Base-by-base conservation (phyloP, 1,140 invertebrate species). In the Hesperophylax magnus region DNA sequence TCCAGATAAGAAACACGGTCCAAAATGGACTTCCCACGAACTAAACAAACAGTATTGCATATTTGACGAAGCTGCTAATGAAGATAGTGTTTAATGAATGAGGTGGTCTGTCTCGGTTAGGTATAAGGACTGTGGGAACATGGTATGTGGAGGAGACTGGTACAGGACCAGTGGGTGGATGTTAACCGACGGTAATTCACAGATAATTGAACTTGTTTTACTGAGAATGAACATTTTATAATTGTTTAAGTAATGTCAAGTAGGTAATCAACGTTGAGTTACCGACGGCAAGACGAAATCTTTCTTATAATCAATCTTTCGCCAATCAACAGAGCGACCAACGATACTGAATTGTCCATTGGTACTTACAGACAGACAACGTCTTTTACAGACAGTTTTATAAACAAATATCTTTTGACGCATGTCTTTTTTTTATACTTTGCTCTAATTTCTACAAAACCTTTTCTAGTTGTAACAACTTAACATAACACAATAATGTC, bases 101-200 rank as follows among this genome's bases (percentile, higher is more conserved):
- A 34, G 14, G 4, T 15, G 22, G 22, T 15, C 15, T 67, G 63
- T 31, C 31, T 22, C 3, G 22, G 17, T 22, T 34, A 27, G 24
- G 22, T 9, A 67, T 3, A 14, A 47, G 39, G 39, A 67, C 60
- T 24, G 58, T 77, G 58, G 76, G 76, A 75, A 54, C 52, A 17
- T 24, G 15, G 54, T n/a, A 39, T 14, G 20, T 2, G 11, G 54
- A 24, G 24, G 14, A 56, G 53, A 56, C 52, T 24, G 20, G 72
- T 20, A 58, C 15, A 24, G 3, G 3, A 31, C n/a, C 9, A 58
- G 72, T 75, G 72, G 72, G 72, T 56, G 54, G 72, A 75, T 18
- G 14, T 24, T 54, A 75, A 75, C 52, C 31, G 72, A 75, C 52
- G 72, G 63, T 77, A 77, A 77, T 77, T 77, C 31, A 24, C n/a